Evolutionary conservation across 2,797 vertebrate species (phyloP).

Genomic region (Hephaestus fuliginosus): DNA sequence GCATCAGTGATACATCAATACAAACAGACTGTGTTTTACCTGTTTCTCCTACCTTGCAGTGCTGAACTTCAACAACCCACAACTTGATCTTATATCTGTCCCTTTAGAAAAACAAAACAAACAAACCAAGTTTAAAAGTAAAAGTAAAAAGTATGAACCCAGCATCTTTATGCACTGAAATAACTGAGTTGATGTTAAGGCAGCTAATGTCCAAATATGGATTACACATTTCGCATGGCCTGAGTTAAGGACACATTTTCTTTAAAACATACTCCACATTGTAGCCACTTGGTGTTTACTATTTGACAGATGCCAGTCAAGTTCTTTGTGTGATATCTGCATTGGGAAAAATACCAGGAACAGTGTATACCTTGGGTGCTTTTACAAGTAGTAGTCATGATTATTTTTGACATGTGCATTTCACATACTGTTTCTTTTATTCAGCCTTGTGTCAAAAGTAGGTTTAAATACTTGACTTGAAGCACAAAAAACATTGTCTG

Average conservation of each 20-base stretch:
- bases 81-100: background rate
- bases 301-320: background rate
- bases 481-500: constrained; percentile 19
- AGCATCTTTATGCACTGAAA: background rate
- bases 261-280: background rate
- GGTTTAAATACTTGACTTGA: constrained; percentile 33
- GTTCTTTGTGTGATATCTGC: background rate
- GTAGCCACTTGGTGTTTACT: background rate
- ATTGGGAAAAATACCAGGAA: constrained; percentile 1
- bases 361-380: background rate
- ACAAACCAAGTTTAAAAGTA: background rate
- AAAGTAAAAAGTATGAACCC: background rate
- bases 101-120: background rate
- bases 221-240: background rate
- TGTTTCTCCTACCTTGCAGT: too few species aligned
- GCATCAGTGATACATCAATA: too few species aligned
- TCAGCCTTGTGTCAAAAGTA: constrained; percentile 21
- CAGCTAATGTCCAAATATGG: background rate
- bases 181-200: background rate
- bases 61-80: background rate
- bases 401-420: constrained; percentile 13
- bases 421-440: background rate
- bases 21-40: too few species aligned
- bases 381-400: background rate
- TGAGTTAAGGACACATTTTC: background rate